Conservation (phyloP, 2,797 vertebrate genomes). For the Phrynocephalus guinanensis region DNA sequence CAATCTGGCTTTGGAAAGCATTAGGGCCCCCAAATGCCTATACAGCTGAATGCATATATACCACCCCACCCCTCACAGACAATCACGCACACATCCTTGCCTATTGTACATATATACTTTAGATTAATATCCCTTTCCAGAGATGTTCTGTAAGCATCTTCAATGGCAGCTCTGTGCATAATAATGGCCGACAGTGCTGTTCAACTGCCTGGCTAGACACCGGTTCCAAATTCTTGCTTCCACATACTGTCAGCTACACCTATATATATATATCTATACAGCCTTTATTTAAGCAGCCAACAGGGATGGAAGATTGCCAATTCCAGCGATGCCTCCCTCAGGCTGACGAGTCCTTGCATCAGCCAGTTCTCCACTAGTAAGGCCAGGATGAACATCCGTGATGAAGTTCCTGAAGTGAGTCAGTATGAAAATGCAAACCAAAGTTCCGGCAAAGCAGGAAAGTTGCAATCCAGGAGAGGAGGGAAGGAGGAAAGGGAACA, state of each 20-base stretch:
- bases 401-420: slow-evolving; percentile 66
- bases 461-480: slow-evolving; percentile 66
- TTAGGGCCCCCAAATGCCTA: slow-evolving; percentile 36
- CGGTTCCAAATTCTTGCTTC: slow-evolving; percentile 72
- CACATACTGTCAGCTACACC: slow-evolving; percentile 62
- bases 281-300: slow-evolving; percentile 68
- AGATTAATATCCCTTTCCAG: slow-evolving; percentile 74
- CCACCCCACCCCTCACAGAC: slow-evolving; percentile 43
- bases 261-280: slow-evolving; percentile 38
- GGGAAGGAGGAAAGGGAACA: slow-evolving; percentile 54
- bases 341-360: slow-evolving; percentile 60
- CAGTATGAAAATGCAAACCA: slow-evolving; percentile 71
- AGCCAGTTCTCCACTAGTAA: slow-evolving; percentile 70
- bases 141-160: slow-evolving; percentile 71
- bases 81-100: slow-evolving; percentile 72
- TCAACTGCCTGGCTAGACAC: slow-evolving; percentile 66
- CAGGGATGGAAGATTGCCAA: slow-evolving; percentile 66
- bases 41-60: slow-evolving; percentile 45
- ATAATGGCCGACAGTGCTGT: slow-evolving; percentile 72
- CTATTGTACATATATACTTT: slow-evolving; percentile 72
- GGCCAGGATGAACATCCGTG: slow-evolving; percentile 54
- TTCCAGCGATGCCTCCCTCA: slow-evolving; percentile 67
- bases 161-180: slow-evolving; percentile 72
- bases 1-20: slow-evolving; percentile 8
- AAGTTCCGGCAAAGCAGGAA: slow-evolving; percentile 72